Conservation (phyloP, 2,797 vertebrate genomes). For the Phrynocephalus guinanensis region DNA sequence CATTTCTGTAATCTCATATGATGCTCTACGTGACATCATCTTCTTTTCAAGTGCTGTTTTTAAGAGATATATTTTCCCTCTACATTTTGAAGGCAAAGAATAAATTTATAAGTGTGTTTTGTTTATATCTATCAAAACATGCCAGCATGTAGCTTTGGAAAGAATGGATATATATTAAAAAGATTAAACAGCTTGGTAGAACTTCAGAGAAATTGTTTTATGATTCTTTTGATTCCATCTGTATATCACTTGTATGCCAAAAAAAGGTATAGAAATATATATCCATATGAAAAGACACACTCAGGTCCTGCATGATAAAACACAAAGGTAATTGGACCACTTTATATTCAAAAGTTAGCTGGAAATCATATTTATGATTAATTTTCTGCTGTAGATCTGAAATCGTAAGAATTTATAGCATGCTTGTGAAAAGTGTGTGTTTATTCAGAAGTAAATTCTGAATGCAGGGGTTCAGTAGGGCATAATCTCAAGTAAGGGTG, state of each 20-base stretch:
- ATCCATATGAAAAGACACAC: conserved; percentile 50
- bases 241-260: conserved; percentile 48
- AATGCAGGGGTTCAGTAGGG: too few relatives aligned
- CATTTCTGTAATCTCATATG: conserved; percentile 39
- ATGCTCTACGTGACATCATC: conserved; percentile 13
- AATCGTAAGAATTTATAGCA: conserved; percentile 12
- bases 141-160: conserved; percentile 45
- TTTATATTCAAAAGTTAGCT: conserved; percentile 28
- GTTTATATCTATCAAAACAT: conserved; percentile 47
- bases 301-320: conserved; percentile 41
- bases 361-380: conserved; percentile 41
- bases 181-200: conserved; percentile 38
- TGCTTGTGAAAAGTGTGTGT: too few relatives aligned
- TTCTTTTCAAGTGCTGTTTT: conserved; percentile 44
- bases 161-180: conserved; percentile 35
- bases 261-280: conserved; percentile 26
- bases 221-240: conserved; percentile 49
- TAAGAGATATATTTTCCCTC: conserved; percentile 40
- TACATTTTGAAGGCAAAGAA: conserved; percentile 40
- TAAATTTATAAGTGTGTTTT: conserved; percentile 40
- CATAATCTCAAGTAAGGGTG: too few relatives aligned
- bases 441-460: too few relatives aligned
- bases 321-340: conserved; percentile 44
- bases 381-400: not conserved
- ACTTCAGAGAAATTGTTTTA: conserved; percentile 45